Base-by-base conservation (phyloP, 2,888 invertebrate species). In the Petrophora chlorosata region DNA sequence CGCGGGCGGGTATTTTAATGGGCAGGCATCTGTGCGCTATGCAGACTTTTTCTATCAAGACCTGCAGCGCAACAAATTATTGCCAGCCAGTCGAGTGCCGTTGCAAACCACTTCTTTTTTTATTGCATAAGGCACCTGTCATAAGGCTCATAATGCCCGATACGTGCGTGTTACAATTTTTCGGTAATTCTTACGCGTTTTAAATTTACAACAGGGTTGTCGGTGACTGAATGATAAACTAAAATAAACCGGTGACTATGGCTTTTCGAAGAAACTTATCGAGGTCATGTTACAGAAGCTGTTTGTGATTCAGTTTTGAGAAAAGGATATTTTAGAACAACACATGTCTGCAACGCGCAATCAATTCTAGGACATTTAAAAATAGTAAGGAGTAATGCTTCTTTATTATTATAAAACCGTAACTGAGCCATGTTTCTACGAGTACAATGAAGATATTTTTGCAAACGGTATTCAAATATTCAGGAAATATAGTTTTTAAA, bases 1-100 rank as follows among this genome's bases (percentile, higher is more conserved):
- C 79, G 79, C 85, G 75, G 78, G 85, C 76, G 79, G 69, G 82
- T 81, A 88, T 88, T 72, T 88, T 86, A 88, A 88, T 87, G 73
- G 79, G 70, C 65, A 63, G 67, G 70, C 70, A 73, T 74, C 70
- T 65, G 59, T 67, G 74, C 59, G 71, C 72, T 70, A 75, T 71
- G 74, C 71, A 61, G 67, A 67, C 56, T 58, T 75, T 75, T 66
- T 70, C 73, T 75, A 68, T 71, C 65, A 59, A 59, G 53, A 63
- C 67, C 59, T 54, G 61, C 56, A 56, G 60, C 52, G 62, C 65
- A 63, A 67, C 73, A 68, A 76, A 74, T 72, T 72, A 73, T 68
- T 56, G 70, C 65, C 55, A 65, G 53, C 70, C 75, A 73, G 76
- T 73, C 73, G 66, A 70, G 67, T 54, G 36, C 52, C 48, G 41